Percentiles rank a stretch among this genome's conserved stretches.
Conservation (phyloP, 2,888 invertebrate genomes). For the Plusia festucae region DNA sequence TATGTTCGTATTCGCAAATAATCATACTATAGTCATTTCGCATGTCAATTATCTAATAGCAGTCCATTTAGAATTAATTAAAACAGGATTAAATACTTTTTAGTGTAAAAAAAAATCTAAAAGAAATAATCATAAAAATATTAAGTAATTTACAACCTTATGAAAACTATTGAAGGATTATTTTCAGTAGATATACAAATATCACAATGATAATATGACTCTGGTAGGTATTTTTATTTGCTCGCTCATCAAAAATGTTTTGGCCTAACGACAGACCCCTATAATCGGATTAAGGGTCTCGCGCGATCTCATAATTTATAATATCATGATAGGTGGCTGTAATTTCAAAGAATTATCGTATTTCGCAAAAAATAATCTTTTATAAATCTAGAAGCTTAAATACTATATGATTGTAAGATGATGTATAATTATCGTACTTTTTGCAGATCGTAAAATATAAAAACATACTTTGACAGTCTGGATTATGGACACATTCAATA, state of each 20-base stretch:
- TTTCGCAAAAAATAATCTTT: conserved; percentile 40
- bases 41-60: too few relatives aligned
- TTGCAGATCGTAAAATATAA: too few relatives aligned
- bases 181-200: conserved; percentile 12
- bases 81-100: too few relatives aligned
- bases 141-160: too few relatives aligned
- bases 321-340: conserved; percentile 57
- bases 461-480: too few relatives aligned
- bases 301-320: conserved; percentile 62
- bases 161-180: background rate
- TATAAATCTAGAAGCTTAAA: conserved; percentile 11
- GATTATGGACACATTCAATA: too few relatives aligned
- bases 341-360: conserved; percentile 42
- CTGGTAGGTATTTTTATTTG: conserved; percentile 46
- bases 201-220: conserved; percentile 30
- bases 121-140: too few relatives aligned
- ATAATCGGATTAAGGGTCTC: conserved; percentile 63
- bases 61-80: too few relatives aligned
- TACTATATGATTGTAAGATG: background rate
- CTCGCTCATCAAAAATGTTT: conserved; percentile 56
- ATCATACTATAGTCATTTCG: too few relatives aligned
- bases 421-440: background rate
- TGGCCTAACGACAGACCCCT: conserved; percentile 51
- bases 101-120: too few relatives aligned
- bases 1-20: too few relatives aligned